Percentiles rank a stretch among this genome's conserved stretches.
phyloP scores from a whole-genome alignment of 2,113 vertebrate species.

The Echinops telfairi region DNA sequence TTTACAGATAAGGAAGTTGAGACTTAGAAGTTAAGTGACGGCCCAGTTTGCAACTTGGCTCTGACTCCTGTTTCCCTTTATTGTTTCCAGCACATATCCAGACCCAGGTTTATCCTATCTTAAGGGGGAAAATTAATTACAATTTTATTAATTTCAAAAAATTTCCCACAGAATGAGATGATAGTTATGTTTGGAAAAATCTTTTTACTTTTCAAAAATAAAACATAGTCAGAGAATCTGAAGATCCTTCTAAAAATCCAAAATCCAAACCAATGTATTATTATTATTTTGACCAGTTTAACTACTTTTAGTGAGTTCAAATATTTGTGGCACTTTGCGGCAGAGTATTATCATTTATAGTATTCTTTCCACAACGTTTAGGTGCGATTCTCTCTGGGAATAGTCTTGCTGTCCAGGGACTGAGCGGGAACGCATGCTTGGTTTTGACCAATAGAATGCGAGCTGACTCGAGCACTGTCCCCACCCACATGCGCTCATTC shows the following conservation, averaged over 20 bases:
- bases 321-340: not conserved
- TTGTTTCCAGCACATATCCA: not conserved
- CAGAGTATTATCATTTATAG: not conserved
- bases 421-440: not conserved
- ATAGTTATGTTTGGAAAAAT: not conserved
- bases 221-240: not conserved
- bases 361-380: not conserved
- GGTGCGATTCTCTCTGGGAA: not conserved
- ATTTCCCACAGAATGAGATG: not conserved
- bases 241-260: constrained; percentile 9
- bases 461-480: not conserved
- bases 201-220: constrained; percentile 23
- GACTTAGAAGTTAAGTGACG: constrained; percentile 11
- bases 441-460: not conserved
- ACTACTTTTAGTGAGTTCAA: not conserved
- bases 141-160: too few relatives aligned
- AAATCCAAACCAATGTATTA: constrained; percentile 3
- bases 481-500: not conserved
- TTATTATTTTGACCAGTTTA: constrained; percentile 1
- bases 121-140: too few relatives aligned
- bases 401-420: not conserved
- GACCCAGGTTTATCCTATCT: not conserved
- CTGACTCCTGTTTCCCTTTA: not conserved
- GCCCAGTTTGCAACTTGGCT: not conserved
- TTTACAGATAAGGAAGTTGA: constrained; percentile 14